A percentile compares a stretch with the other conserved stretches of the same genome.
phyloP scores from a whole-genome alignment of 2,888 invertebrate genomes.

The Parnassius smintheus region DNA sequence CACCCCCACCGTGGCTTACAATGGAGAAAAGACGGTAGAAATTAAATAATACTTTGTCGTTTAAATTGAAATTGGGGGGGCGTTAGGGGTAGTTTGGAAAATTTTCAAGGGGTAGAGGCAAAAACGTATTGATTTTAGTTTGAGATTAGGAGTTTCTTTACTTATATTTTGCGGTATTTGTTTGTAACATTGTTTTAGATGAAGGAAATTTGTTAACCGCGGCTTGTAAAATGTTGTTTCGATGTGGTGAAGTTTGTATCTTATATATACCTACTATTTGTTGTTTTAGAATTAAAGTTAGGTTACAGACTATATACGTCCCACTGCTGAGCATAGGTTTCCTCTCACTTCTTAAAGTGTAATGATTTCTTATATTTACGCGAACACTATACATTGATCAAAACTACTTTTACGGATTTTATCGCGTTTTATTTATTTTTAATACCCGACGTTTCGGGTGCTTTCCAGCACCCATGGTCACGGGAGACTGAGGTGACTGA shows the following conservation, averaged over 20 bases:
- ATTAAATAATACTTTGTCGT: constrained; percentile 82
- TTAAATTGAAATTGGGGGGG: constrained; percentile 69
- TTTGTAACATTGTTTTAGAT: constrained; percentile 17
- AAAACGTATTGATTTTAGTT: constrained; percentile 78
- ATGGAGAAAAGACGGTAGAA: constrained; percentile 77
- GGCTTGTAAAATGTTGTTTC: constrained; percentile 7
- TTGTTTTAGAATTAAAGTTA: no score
- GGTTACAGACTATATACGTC: no score
- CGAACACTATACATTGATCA: no score
- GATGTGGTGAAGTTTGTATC: not conserved
- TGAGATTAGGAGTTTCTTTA: constrained; percentile 61
- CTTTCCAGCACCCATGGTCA: no score
- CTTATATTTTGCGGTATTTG: constrained; percentile 40
- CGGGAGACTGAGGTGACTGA: no score
- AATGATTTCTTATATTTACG: no score
- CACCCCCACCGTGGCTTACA: constrained; percentile 66
- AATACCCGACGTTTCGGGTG: no score
- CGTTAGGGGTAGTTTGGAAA: constrained; percentile 59
- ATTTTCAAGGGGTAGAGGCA: constrained; percentile 71
- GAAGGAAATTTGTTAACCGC: constrained; percentile 18
- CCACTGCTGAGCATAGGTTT: no score
- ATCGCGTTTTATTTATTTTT: no score
- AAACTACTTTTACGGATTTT: no score
- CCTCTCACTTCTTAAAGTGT: no score
- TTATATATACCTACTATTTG: no score